Percentiles rank a stretch among this genome's conserved stretches.
phyloP scores from a whole-genome alignment of 2,113 vertebrate species.

The Scophthalmus maximus region DNA sequence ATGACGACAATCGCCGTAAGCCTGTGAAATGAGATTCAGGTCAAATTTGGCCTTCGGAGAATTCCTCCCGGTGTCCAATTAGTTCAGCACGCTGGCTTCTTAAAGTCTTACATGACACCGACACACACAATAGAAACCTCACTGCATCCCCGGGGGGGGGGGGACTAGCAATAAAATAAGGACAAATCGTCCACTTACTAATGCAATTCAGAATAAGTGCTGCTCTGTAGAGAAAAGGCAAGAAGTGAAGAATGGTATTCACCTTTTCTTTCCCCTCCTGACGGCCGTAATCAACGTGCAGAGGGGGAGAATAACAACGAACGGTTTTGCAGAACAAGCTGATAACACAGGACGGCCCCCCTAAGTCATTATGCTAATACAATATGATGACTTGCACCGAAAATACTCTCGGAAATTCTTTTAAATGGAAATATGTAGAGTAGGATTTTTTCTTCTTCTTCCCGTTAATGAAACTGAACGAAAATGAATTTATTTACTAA shows the following conservation, averaged over 20 bases:
- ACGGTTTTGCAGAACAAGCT: too few relatives aligned
- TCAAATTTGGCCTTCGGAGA: slow-evolving; percentile 60
- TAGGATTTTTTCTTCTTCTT: too few relatives aligned
- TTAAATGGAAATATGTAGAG: slow-evolving; percentile 31
- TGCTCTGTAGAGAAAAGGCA: too few relatives aligned
- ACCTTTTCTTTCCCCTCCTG: too few relatives aligned
- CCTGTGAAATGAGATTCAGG: slow-evolving; percentile 61
- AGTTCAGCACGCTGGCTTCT: slow-evolving; percentile 47
- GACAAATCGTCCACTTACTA: neutral
- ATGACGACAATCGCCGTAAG: slow-evolving; percentile 44
- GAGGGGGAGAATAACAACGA: too few relatives aligned
- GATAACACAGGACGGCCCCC: too few relatives aligned
- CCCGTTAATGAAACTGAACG: slow-evolving; percentile 31
- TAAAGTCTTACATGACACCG: slow-evolving; percentile 57
- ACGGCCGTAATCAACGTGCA: too few relatives aligned
- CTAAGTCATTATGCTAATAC: too few relatives aligned
- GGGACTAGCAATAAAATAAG: neutral
- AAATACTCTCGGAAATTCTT: too few relatives aligned
- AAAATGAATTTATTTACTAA: slow-evolving; percentile 38
- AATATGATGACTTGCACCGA: too few relatives aligned
- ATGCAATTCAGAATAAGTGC: neutral
- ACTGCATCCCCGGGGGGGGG: neutral
- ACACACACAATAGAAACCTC: slow-evolving; percentile 35
- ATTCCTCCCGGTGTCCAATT: slow-evolving; percentile 48
- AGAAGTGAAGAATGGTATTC: too few relatives aligned